Conservation (phyloP, 2,113 vertebrate species). For the Chaenocephalus aceratus region DNA sequence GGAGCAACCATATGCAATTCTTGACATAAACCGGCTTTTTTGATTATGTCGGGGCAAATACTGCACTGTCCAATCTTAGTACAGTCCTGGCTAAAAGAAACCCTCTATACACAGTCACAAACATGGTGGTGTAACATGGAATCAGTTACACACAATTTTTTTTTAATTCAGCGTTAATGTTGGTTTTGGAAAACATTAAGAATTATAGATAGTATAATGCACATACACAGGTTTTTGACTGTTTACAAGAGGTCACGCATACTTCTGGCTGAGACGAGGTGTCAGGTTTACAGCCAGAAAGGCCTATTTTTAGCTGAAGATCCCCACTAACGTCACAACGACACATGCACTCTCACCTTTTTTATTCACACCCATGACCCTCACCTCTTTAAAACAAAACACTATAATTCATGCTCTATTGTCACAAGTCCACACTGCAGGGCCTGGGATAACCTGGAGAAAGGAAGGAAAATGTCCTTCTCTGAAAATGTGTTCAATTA, state of each 20-base stretch:
- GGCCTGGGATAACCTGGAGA: background rate
- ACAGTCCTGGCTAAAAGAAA: background rate
- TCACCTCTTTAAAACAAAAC: constrained; percentile 21
- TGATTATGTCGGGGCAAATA: background rate
- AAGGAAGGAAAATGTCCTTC: background rate
- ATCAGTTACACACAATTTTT: background rate
- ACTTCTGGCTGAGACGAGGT: constrained; percentile 40
- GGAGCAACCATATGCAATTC: background rate
- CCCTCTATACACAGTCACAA: background rate
- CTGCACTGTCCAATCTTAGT: background rate
- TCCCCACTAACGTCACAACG: constrained; percentile 23
- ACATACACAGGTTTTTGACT: background rate
- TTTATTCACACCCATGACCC: constrained; percentile 41
- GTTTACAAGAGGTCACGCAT: constrained; percentile 47
- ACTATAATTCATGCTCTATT: constrained; percentile 37
- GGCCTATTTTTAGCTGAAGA: constrained; percentile 73
- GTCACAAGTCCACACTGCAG: background rate
- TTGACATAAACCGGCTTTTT: constrained; percentile 6
- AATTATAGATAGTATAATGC: background rate
- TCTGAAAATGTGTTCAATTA: background rate
- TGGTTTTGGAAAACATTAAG: background rate
- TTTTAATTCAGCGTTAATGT: constrained; percentile 3
- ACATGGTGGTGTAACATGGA: background rate
- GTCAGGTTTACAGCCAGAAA: constrained; percentile 60
- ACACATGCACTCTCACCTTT: constrained; percentile 15